A percentile compares a stretch with the other conserved stretches of the same genome.
Conservation (phyloP, 2,113 vertebrate genomes). For the Brachirus orientalis region DNA sequence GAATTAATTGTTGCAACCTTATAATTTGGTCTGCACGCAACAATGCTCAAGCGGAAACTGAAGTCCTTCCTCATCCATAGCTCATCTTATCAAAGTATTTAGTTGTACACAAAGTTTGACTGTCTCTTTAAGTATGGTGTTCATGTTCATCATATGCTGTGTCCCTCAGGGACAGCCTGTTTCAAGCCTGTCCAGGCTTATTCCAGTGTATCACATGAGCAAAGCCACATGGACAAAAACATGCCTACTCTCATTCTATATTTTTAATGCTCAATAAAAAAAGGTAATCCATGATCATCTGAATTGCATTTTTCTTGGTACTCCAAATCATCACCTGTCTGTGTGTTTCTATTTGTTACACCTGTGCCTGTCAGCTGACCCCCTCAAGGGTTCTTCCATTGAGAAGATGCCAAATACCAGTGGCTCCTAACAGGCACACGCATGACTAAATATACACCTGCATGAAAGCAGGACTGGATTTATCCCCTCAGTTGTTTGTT, state of each 20-base stretch:
- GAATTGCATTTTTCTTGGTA: background rate
- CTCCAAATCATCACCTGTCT: too few relatives aligned
- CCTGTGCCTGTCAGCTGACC: slow-evolving; percentile 42
- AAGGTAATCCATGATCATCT: background rate
- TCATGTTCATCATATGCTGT: background rate
- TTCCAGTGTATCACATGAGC: background rate
- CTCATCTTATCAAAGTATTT: background rate
- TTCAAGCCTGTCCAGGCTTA: background rate
- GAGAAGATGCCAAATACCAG: slow-evolving; percentile 66
- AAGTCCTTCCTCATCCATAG: too few relatives aligned
- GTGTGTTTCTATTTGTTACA: slow-evolving; percentile 6
- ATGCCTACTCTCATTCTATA: background rate
- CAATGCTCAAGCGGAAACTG: too few relatives aligned
- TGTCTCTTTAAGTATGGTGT: background rate
- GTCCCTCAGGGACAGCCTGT: background rate
- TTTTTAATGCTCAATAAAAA: background rate
- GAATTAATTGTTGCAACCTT: too few relatives aligned
- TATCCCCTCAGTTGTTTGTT: slow-evolving; percentile 19
- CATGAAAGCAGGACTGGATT: slow-evolving; percentile 41
- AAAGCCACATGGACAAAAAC: background rate
- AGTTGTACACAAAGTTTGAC: background rate
- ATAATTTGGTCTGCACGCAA: too few relatives aligned
- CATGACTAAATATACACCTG: slow-evolving; percentile 68
- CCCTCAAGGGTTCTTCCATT: slow-evolving; percentile 43
- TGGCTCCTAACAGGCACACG: slow-evolving; percentile 28